These are phyloP conservation scores for Rhyzopertha dominica DNA, from an alignment of 1,140 invertebrate genomes.

Conservation along the genomic window DNA sequence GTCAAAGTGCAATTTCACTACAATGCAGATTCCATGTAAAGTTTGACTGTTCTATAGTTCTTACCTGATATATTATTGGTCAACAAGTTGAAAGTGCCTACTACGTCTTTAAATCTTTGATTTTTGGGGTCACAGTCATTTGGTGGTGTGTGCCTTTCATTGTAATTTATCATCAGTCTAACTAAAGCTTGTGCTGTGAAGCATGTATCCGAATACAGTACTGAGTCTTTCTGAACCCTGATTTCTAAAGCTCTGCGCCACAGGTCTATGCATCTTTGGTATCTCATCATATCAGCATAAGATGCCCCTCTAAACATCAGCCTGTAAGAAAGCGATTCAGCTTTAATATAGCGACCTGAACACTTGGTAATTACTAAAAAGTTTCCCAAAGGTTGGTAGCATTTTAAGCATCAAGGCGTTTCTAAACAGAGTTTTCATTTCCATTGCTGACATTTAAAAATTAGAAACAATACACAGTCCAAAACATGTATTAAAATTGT, in stretches of 20 bases:
- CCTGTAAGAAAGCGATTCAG: slow-evolving; percentile 15
- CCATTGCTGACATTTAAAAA: too few relatives aligned
- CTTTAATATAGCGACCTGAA: neutral
- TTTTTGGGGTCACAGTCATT: slow-evolving; percentile 48
- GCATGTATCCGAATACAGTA: slow-evolving; percentile 68
- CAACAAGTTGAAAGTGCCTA: slow-evolving; percentile 64
- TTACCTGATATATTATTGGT: slow-evolving; percentile 52
- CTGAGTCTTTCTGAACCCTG: slow-evolving; percentile 65
- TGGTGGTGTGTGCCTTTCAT: slow-evolving; percentile 56
- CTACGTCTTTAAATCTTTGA: slow-evolving; percentile 67
- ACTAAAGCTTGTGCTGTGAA: slow-evolving; percentile 76
- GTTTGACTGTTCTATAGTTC: too few relatives aligned
- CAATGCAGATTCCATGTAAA: too few relatives aligned
- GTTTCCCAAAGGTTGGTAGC: too few relatives aligned
- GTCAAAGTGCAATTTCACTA: too few relatives aligned
- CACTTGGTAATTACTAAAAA: too few relatives aligned
- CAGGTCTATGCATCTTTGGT: slow-evolving; percentile 79
- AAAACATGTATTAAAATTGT: too few relatives aligned
- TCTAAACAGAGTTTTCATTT: too few relatives aligned
- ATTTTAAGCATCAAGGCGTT: too few relatives aligned
- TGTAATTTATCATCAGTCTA: slow-evolving; percentile 71
- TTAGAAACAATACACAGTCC: too few relatives aligned
- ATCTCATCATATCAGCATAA: slow-evolving; percentile 78
- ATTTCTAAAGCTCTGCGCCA: slow-evolving; percentile 77
- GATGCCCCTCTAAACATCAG: slow-evolving; percentile 67